Evolutionary conservation across 1,140 invertebrate genomes (phyloP).

Genomic region (Onthophagus taurus): DNA sequence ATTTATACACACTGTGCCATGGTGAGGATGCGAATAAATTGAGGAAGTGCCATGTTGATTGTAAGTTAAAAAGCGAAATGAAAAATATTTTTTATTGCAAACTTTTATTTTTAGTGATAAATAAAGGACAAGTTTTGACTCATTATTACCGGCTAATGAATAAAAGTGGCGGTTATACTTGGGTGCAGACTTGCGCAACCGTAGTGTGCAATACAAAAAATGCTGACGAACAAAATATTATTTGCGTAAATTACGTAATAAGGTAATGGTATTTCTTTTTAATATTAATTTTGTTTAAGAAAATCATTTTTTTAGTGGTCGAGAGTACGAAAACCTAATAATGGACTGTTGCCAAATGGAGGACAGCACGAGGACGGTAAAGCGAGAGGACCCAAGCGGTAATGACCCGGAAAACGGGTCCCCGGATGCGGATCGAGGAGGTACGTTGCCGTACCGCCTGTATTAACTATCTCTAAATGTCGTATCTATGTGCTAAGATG

Average conservation of each 20-base stretch:
- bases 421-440: slow-evolving; percentile 70
- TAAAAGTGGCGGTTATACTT: slow-evolving; percentile 89
- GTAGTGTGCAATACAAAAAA: slow-evolving; percentile 93
- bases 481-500: slow-evolving; percentile 40
- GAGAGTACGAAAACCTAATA: slow-evolving; percentile 81
- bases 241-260: slow-evolving; percentile 92
- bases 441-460: slow-evolving; percentile 42
- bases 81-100: slow-evolving; percentile 13
- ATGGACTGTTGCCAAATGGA: slow-evolving; percentile 89
- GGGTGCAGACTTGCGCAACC: slow-evolving; percentile 94
- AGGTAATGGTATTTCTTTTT: slow-evolving; percentile 49
- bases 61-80: slow-evolving; percentile 56
- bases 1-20: slow-evolving; percentile 88
- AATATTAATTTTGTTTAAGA: neutral
- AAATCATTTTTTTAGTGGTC: slow-evolving; percentile 55
- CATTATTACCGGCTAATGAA: slow-evolving; percentile 94
- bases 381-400: slow-evolving; percentile 67
- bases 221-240: slow-evolving; percentile 91
- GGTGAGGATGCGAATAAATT: slow-evolving; percentile 90
- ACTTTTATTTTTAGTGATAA: slow-evolving; percentile 67
- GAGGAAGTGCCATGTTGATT: slow-evolving; percentile 84
- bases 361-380: slow-evolving; percentile 62
- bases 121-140: slow-evolving; percentile 93
- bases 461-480: slow-evolving; percentile 30
- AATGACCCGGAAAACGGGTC: slow-evolving; percentile 78